Conservation (phyloP, 30 jellyfish, hydroid and myxozoan genomes). For the Turritopsis dohrnii region DNA sequence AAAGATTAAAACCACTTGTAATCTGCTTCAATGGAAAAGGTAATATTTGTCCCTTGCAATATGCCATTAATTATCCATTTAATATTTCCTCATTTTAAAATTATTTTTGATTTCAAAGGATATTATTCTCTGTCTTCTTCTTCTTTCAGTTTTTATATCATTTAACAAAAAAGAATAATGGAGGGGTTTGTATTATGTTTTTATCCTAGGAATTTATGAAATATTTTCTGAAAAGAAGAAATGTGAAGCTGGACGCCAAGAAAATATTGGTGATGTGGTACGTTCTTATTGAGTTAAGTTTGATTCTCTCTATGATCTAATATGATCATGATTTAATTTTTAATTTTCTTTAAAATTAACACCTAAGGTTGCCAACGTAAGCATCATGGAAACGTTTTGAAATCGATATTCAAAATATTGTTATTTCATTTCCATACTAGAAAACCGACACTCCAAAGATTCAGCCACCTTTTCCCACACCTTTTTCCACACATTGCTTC, state of each 20-base stretch:
- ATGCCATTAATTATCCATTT: background rate
- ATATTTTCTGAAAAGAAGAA: conserved; percentile 64
- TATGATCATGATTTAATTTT: background rate
- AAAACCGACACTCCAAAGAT: too few relatives aligned
- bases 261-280: conserved; percentile 29
- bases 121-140: background rate
- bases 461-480: too few relatives aligned
- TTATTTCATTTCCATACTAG: too few relatives aligned
- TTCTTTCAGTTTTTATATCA: background rate
- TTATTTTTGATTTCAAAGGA: too few relatives aligned
- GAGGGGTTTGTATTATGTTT: background rate
- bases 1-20: conserved; percentile 50
- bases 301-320: background rate
- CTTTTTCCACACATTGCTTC: background rate
- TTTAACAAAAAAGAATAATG: background rate
- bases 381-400: too few relatives aligned
- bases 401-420: too few relatives aligned
- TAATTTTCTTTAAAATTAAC: background rate
- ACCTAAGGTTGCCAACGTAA: too few relatives aligned
- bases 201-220: conserved; percentile 74
- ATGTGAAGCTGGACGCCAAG: conserved; percentile 72
- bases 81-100: too few relatives aligned
- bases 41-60: background rate
- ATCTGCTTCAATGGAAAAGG: conserved; percentile 97
- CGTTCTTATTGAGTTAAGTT: background rate